Evolutionary conservation across 2,888 invertebrate species (phyloP), one percentile per base, ranked within the genome.

Genomic region (Arenicola marina): DNA sequence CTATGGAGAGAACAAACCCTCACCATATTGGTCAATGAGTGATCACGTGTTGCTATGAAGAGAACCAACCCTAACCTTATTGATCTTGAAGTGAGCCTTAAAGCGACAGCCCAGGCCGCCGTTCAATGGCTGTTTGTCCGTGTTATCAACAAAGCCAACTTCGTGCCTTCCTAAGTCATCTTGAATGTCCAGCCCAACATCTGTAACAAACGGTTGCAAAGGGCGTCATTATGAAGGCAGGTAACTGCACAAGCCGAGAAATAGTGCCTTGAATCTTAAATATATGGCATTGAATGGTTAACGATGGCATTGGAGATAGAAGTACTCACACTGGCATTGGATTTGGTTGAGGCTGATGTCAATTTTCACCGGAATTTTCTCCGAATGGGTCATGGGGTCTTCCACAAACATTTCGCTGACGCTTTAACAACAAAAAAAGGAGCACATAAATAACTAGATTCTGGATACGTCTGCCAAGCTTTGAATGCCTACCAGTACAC

Each of bases 161-260:
- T 87, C 87, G 76, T 87, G 87, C 55, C 87, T 77, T 0, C 87
- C 87, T 78, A 86, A 83, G 62, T 87, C 87, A 80, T 87, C 87
- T 76, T 87, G 87, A 66, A 87, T 87, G 72, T 87, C 87, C 53
- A 87, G 75, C 15, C 87, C 87, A 43, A 87, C 70, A 76, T 78
- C 87, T 87, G 73, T 11, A 61, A 63, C 43, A 56, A 33, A 24
- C 11, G 26, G 11, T 48, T 18, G 18, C 18, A 18, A 38, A 38
- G 38, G 11, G 38, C n/a, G n/a, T n/a, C n/a, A n/a, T n/a, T n/a
- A n/a, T n/a, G n/a, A n/a, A n/a, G n/a, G n/a, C n/a, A n/a, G n/a
- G n/a, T n/a, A n/a, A n/a, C n/a, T n/a, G n/a, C n/a, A n/a, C n/a
- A n/a, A n/a, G n/a, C n/a, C n/a, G n/a, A n/a, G n/a, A n/a, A n/a